These are phyloP conservation scores for Thymelicus sylvestris DNA, from an alignment of 2,888 invertebrate species.

Conservation along the genomic window DNA sequence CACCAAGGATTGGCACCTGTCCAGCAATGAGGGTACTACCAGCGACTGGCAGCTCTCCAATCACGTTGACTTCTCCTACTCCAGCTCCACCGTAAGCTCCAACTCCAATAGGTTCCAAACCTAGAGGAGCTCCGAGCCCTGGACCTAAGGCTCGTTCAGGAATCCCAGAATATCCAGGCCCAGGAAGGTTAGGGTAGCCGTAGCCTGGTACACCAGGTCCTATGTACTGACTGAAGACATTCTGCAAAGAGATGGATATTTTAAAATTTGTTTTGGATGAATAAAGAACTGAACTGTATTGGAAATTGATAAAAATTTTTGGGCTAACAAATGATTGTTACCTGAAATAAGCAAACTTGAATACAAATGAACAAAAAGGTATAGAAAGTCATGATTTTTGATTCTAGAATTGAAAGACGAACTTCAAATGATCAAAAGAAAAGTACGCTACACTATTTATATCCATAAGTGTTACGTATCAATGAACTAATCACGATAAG, in stretches of 20 bases:
- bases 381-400: slow-evolving; percentile 2
- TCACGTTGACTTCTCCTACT: slow-evolving; percentile 44
- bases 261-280: not conserved
- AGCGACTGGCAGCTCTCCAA: slow-evolving; percentile 50
- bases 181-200: slow-evolving; percentile 12
- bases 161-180: slow-evolving; percentile 15
- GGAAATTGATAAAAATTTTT: too few species aligned
- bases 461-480: slow-evolving; percentile 12
- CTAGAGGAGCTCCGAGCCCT: slow-evolving; percentile 4
- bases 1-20: slow-evolving; percentile 53
- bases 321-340: not conserved
- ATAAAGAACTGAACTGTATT: too few species aligned
- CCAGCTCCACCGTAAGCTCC: slow-evolving; percentile 45
- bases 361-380: slow-evolving; percentile 7
- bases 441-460: slow-evolving; percentile 7
- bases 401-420: not conserved
- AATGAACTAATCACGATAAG: slow-evolving; percentile 20
- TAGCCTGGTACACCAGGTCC: slow-evolving; percentile 13
- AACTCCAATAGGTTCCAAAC: slow-evolving; percentile 5
- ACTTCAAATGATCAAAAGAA: slow-evolving; percentile 13
- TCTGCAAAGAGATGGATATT: slow-evolving; percentile 4
- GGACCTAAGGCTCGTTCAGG: slow-evolving; percentile 2
- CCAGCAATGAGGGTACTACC: slow-evolving; percentile 53
- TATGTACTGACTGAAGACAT: slow-evolving; percentile 21
- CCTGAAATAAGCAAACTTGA: slow-evolving; percentile 16